These are phyloP conservation scores for Manis javanica DNA, from an alignment of 2,797 vertebrate genomes.

Conservation along the genomic window DNA sequence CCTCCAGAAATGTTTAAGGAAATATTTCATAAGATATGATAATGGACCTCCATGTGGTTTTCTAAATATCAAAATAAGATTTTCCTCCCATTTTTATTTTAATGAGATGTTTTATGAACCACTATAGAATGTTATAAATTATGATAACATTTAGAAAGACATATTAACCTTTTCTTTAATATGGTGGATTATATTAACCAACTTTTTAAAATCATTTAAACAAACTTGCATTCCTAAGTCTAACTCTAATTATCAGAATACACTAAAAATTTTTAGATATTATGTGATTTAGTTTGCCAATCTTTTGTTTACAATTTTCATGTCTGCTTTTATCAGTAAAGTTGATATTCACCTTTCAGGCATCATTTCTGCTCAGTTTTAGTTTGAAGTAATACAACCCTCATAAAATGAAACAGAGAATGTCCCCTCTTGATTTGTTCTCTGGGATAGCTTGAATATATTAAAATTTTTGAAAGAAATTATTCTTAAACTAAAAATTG, in stretches of 20 bases:
- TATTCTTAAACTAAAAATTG: neutral
- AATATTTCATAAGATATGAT: neutral
- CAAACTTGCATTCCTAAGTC: neutral
- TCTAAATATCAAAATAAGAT: neutral
- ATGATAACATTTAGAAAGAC: neutral
- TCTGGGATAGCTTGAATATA: neutral
- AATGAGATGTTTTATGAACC: neutral
- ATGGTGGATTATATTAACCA: neutral
- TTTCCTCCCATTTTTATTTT: neutral
- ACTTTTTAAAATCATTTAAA: neutral
- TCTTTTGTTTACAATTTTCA: neutral
- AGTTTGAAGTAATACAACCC: neutral
- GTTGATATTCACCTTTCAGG: neutral
- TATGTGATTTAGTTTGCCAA: neutral
- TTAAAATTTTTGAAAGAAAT: constrained; percentile 48
- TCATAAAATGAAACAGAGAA: neutral
- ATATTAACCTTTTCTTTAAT: neutral
- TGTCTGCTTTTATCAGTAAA: neutral
- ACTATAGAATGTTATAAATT: neutral
- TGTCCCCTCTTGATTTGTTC: neutral
- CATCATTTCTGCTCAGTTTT: neutral
- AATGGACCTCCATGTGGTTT: neutral
- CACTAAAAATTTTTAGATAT: neutral
- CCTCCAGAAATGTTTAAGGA: neutral
- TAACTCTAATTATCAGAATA: neutral